phyloP scores from a whole-genome alignment of 2,113 vertebrate species.

The Shinisaurus crocodilurus region DNA sequence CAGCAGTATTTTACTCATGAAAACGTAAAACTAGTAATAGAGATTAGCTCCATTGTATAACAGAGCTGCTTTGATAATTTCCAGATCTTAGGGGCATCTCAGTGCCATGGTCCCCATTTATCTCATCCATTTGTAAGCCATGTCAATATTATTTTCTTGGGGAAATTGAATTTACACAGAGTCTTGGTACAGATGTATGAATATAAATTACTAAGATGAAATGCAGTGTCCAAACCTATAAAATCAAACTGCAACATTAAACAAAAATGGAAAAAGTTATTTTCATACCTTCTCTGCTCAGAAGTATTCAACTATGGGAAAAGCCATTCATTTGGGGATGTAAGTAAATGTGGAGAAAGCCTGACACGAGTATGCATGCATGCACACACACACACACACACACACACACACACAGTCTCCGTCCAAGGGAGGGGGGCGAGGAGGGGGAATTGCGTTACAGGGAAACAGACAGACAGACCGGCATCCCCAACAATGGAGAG shows the following conservation, averaged over 20 bases:
- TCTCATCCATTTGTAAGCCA: neutral
- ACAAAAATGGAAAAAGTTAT: conserved; percentile 30
- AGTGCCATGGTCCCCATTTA: neutral
- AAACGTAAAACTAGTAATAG: conserved; percentile 25
- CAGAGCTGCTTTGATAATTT: conserved; percentile 32
- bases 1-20: conserved; percentile 14
- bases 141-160: conserved; percentile 5
- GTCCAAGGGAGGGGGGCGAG: no score
- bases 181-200: conserved; percentile 48
- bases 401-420: no score
- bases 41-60: conserved; percentile 36
- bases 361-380: no score
- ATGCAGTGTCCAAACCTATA: conserved; percentile 49
- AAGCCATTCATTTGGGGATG: neutral
- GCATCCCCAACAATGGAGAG: no score
- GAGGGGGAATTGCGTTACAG: no score
- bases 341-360: no score
- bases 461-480: no score
- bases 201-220: conserved; percentile 29
- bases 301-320: neutral
- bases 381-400: no score
- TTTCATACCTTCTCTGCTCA: neutral
- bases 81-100: neutral
- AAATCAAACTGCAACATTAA: conserved; percentile 3
- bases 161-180: conserved; percentile 26